phyloP scores from a whole-genome alignment of 2,888 invertebrate species.

The Epirrita christyi region DNA sequence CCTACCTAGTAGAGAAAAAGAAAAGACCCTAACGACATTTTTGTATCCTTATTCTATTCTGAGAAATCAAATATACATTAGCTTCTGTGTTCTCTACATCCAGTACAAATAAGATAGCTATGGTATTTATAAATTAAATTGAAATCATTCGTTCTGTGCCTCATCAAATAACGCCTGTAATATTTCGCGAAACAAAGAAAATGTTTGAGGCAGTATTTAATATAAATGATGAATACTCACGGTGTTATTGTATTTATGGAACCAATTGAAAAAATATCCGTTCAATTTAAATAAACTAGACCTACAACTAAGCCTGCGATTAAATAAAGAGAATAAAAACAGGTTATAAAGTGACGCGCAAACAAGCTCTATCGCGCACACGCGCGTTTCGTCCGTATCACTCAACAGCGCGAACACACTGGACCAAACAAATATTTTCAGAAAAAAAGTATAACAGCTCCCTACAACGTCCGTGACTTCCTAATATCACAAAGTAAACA shows the following conservation, averaged over 20 bases:
- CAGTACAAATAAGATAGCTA: neutral
- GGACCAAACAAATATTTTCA: slow-evolving; percentile 22
- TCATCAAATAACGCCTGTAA: neutral
- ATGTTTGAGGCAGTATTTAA: neutral
- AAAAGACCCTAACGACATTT: no score
- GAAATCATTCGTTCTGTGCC: neutral
- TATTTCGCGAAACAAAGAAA: slow-evolving; percentile 10
- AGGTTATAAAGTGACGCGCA: slow-evolving; percentile 56
- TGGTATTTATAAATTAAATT: neutral
- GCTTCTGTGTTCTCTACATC: no score
- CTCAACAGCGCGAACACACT: slow-evolving; percentile 36
- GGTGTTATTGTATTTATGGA: neutral
- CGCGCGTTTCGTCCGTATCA: slow-evolving; percentile 49
- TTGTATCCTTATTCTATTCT: no score
- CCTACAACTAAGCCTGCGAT: neutral
- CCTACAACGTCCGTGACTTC: slow-evolving; percentile 7
- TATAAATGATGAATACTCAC: slow-evolving; percentile 21
- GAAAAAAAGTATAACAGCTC: slow-evolving; percentile 17
- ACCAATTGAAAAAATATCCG: neutral
- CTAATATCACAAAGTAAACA: slow-evolving; percentile 42
- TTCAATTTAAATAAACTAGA: slow-evolving; percentile 16
- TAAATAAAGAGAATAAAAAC: slow-evolving; percentile 48
- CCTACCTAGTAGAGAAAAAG: no score
- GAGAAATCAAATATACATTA: no score
- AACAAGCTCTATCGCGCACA: slow-evolving; percentile 62